Percentiles rank a stretch among this genome's conserved stretches.
These are phyloP conservation scores for Agrotis puta DNA, from an alignment of 2,888 invertebrate genomes.

Conservation along the genomic window DNA sequence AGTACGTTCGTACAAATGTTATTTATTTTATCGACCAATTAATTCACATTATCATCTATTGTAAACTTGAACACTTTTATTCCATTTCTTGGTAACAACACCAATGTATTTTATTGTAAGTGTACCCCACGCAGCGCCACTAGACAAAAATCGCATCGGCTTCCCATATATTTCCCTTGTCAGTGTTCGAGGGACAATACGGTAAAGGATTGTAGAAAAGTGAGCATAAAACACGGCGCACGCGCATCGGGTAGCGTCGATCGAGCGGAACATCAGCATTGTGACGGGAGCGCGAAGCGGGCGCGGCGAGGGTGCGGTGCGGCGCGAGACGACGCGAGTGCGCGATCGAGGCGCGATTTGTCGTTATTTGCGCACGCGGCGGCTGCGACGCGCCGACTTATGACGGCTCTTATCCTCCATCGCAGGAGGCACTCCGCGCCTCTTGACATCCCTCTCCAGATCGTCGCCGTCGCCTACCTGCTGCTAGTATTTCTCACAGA, in stretches of 20 bases:
- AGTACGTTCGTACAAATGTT: neutral
- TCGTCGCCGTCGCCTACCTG: conserved; percentile 75
- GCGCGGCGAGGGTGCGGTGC: conserved; percentile 24
- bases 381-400: conserved; percentile 76
- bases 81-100: conserved; percentile 41
- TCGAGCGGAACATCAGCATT: conserved; percentile 79
- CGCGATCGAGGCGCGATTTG: conserved; percentile 85
- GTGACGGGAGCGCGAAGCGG: conserved; percentile 63
- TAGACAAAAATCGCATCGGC: conserved; percentile 89
- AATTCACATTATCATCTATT: conserved; percentile 11
- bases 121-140: conserved; percentile 85
- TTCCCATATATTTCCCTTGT: conserved; percentile 86
- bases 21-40: conserved; percentile 14
- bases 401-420: conserved; percentile 89
- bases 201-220: conserved; percentile 85
- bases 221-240: conserved; percentile 85
- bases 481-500: conserved; percentile 86
- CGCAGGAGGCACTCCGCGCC: conserved; percentile 81
- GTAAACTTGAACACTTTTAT: conserved; percentile 39
- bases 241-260: conserved; percentile 83
- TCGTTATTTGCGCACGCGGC: conserved; percentile 84
- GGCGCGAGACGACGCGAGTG: conserved; percentile 61
- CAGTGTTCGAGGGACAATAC: conserved; percentile 82
- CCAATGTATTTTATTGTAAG: conserved; percentile 72
- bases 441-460: conserved; percentile 78